Base-by-base conservation (phyloP, 2,888 invertebrate genomes). In the Tribolium freemani region DNA sequence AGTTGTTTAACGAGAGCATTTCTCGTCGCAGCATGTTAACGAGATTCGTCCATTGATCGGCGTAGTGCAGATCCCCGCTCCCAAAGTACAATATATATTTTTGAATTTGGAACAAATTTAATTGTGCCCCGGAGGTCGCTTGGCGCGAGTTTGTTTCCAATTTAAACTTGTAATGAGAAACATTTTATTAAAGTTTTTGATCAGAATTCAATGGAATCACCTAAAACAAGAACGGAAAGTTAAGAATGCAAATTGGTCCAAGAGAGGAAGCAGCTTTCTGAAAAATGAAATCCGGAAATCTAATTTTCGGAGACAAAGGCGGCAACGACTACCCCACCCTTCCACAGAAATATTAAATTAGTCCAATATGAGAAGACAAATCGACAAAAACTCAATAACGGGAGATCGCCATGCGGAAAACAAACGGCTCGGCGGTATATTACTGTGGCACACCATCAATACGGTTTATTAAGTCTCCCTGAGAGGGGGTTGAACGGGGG, bases 221-320 rank as follows among this genome's bases (percentile, higher is more conserved):
- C 72, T 69, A 63, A 72, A 72, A 73, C 72, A 71, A 71, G 71
- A 60, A 64, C 63, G 58, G 60, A 68, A 69, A 72, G 71, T 74
- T 75, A 73, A 73, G 74, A 75, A 78, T 78, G 78, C 71, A 78
- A 78, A 78, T 77, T 77, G 76, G 56, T 51, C 16, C 44, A 13
- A 69, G 60, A 69, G 57, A 70, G 72, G 71, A 73, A 72, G 75
- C 74, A 60, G 66, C 70, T 70, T 69, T 61, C 74, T 75, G 69
- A 71, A 73, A 76, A 74, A 75, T 75, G 75, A 69, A 73, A 75
- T 75, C 70, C 71, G 69, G 76, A 77, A 77, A 75, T 76, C 76
- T 75, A 75, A 75, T 75, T 77, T 74, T 60, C 30, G 31, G 58
- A 74, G 75, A 76, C 70, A 77, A 74, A 75, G 67, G 70, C 64